phyloP scores from a whole-genome alignment of 2,797 vertebrate genomes.

The Basileuterus tristriatus region DNA sequence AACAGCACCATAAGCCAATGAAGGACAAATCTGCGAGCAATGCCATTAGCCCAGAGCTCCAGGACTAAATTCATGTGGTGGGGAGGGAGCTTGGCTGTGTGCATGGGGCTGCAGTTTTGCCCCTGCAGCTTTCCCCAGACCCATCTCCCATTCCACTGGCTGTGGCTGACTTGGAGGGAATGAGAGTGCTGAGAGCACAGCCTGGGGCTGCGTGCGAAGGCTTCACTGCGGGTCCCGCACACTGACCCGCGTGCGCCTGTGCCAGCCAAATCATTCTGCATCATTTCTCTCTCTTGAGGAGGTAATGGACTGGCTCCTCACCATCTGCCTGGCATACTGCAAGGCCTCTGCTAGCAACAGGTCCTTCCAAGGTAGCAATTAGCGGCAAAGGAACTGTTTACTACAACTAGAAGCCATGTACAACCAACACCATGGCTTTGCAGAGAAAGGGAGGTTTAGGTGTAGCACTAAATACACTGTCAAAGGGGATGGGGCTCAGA shows the following conservation, averaged over 20 bases:
- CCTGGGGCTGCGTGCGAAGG: rapidly evolving
- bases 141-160: neutral
- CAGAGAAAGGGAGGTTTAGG: neutral
- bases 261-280: slow-evolving; percentile 62
- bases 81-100: neutral
- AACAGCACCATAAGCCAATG: neutral
- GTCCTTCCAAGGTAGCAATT: slow-evolving; percentile 18
- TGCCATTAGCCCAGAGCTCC: neutral
- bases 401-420: neutral
- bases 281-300: slow-evolving; percentile 27
- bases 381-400: neutral
- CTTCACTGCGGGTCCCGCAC: neutral
- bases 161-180: rapidly evolving
- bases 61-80: neutral
- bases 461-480: neutral
- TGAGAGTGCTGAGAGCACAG: rapidly evolving
- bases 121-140: neutral
- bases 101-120: rapidly evolving
- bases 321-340: slow-evolving; percentile 49
- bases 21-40: neutral
- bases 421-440: neutral
- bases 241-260: neutral
- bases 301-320: slow-evolving; percentile 49
- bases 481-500: neutral
- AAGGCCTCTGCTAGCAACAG: slow-evolving; percentile 33